Conservation (phyloP, 2,888 invertebrate genomes). For the Drosophila suboccidentalis region DNA sequence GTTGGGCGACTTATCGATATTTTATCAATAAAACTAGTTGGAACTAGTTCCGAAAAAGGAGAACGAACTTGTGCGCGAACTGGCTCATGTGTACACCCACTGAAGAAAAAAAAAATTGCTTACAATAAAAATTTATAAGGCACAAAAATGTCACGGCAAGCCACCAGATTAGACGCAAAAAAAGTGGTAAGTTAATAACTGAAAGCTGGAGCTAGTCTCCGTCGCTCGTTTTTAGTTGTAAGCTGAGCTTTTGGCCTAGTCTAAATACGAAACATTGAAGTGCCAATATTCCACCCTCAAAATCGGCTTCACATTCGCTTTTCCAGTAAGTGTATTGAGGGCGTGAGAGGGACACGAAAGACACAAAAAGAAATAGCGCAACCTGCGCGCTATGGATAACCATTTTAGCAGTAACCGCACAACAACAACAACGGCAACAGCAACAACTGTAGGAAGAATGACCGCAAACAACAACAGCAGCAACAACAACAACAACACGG, state of each 20-base stretch:
- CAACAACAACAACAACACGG: conserved; percentile 40
- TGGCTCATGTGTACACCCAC: conserved; percentile 39
- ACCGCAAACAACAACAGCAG: conserved; percentile 42
- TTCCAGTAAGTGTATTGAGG: conserved; percentile 83
- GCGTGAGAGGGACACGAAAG: conserved; percentile 53
- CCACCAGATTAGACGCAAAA: conserved; percentile 84
- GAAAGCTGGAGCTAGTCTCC: conserved; percentile 25
- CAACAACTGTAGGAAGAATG: conserved; percentile 52
- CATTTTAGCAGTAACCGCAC: conserved; percentile 63
- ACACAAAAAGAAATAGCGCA: conserved; percentile 38
- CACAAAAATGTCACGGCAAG: conserved; percentile 84
- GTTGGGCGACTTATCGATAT: too few species aligned
- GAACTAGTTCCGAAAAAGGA: too few species aligned
- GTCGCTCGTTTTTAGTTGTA: conserved; percentile 57
- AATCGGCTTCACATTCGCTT: conserved; percentile 85
- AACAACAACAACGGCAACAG: conserved; percentile 42
- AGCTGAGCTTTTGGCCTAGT: conserved; percentile 63
- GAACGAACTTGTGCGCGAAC: not conserved
- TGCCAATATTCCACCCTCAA: conserved; percentile 83
- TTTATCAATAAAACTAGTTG: too few species aligned
- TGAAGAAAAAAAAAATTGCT: conserved; percentile 46
- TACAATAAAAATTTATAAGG: conserved; percentile 12
- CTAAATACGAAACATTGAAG: conserved; percentile 68
- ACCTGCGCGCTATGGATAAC: conserved; percentile 69
- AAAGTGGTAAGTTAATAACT: conserved; percentile 85